phyloP scores from a whole-genome alignment of 2,888 invertebrate species.

The Perizoma affinitatum region DNA sequence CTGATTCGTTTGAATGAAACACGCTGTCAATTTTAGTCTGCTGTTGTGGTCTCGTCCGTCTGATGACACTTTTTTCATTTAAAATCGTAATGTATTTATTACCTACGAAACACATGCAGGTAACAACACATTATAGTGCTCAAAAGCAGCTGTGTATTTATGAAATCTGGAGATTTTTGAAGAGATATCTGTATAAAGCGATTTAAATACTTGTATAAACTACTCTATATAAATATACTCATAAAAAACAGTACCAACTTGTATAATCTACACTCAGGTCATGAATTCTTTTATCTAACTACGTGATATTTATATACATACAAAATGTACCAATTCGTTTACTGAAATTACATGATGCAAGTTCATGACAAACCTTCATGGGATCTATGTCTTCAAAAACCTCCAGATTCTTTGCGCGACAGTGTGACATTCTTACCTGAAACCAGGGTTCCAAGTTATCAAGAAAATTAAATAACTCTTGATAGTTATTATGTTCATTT shows the following conservation, averaged over 20 bases:
- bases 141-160: conserved; percentile 33
- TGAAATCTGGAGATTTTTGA: conserved; percentile 66
- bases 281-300: conserved; percentile 1
- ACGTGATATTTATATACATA: conserved; percentile 3
- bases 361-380: conserved; percentile 63
- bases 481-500: too few species aligned
- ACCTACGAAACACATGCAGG: neutral
- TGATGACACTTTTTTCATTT: too few species aligned
- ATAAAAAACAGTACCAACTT: conserved; percentile 4
- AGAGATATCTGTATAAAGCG: conserved; percentile 52
- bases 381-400: conserved; percentile 74
- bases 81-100: too few species aligned
- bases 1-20: too few species aligned
- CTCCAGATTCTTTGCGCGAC: conserved; percentile 70
- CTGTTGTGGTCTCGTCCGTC: too few species aligned
- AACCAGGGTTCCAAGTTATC: conserved; percentile 41
- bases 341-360: conserved; percentile 36
- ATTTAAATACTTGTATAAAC: conserved; percentile 25
- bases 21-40: too few species aligned
- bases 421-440: conserved; percentile 63
- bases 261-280: conserved; percentile 17
- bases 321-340: conserved; percentile 7
- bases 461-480: too few species aligned
- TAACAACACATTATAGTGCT: conserved; percentile 19
- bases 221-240: conserved; percentile 26